These are phyloP conservation scores for Esperia sulphurella DNA, from an alignment of 2,888 invertebrate species.

Conservation along the genomic window DNA sequence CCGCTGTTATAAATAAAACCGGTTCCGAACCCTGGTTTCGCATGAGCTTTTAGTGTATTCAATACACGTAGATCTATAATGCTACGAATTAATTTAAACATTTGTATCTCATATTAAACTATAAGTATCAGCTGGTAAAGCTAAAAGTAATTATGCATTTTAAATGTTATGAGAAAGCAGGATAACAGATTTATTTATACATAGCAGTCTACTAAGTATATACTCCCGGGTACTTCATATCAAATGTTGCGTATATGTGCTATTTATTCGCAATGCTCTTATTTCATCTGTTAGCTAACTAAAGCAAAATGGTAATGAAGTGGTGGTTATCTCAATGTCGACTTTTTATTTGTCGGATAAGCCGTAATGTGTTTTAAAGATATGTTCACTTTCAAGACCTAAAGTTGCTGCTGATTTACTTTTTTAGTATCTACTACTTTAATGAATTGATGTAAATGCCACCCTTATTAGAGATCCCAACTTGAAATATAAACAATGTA, in stretches of 20 bases:
- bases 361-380: conserved; percentile 53
- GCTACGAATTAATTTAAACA: too few species aligned
- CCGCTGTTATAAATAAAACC: too few species aligned
- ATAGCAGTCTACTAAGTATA: conserved; percentile 5
- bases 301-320: conserved; percentile 53
- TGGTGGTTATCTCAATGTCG: conserved; percentile 39
- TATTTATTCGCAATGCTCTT: conserved; percentile 40
- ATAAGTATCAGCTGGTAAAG: too few species aligned
- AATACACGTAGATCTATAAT: too few species aligned
- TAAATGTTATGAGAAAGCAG: neutral
- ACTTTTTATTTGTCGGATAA: conserved; percentile 53
- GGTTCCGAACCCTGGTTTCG: too few species aligned
- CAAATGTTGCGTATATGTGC: conserved; percentile 25
- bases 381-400: conserved; percentile 43
- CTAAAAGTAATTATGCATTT: too few species aligned
- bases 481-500: too few species aligned
- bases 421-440: conserved; percentile 26
- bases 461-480: too few species aligned
- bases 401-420: conserved; percentile 29
- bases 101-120: too few species aligned
- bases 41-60: too few species aligned
- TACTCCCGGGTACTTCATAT: conserved; percentile 15
- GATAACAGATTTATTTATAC: conserved; percentile 4
- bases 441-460: neutral
- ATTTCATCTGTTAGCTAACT: conserved; percentile 35